Percentiles rank a stretch among this genome's conserved stretches.
phyloP scores from a whole-genome alignment of 2,113 vertebrate genomes.

The rabbit (Oryctolagus cuniculus) region mOryCun1.1 NC_091437.1:84446501-84447000 shows the following conservation, averaged over 20 bases:
- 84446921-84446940: neutral
- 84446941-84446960: neutral
- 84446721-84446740: neutral
- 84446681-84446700: neutral
- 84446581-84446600: neutral
- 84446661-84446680: neutral
- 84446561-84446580: neutral
- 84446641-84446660: neutral
- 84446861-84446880: neutral
- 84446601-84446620: neutral
- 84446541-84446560: neutral
- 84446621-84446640: neutral
- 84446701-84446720: neutral
- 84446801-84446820: neutral
- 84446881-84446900: constrained; percentile 41
- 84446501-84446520: neutral
- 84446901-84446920: constrained; percentile 14
- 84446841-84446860: neutral
- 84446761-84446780: neutral
- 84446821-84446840: neutral
- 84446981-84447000: neutral
- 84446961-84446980: neutral
- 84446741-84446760: neutral
- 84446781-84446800: neutral
- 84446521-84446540: neutral